A percentile compares a stretch with the other conserved stretches of the same genome.
These are phyloP conservation scores for Quiscalus mexicanus DNA, from an alignment of 2,113 vertebrate species.

Conservation along the genomic window DNA sequence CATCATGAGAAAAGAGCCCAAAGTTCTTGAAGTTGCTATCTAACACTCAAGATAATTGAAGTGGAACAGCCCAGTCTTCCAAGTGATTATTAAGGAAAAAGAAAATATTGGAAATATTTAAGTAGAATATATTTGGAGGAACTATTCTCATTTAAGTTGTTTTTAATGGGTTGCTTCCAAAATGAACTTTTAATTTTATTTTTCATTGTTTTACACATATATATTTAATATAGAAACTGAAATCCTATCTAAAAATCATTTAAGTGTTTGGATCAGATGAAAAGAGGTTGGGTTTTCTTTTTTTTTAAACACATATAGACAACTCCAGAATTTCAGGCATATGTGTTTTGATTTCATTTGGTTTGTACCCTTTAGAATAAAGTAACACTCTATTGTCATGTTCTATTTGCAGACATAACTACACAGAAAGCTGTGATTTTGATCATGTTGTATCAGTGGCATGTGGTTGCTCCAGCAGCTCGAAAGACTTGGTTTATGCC, in stretches of 20 bases:
- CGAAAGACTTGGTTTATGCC: not conserved
- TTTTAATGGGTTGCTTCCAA: not conserved
- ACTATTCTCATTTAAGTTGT: not conserved
- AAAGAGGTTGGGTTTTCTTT: not conserved
- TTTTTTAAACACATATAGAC: not conserved
- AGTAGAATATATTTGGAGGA: not conserved
- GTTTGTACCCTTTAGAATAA: not conserved
- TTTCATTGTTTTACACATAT: not conserved
- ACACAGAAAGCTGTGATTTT: not conserved
- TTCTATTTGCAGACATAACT: not conserved
- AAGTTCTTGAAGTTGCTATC: not conserved
- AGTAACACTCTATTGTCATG: not conserved
- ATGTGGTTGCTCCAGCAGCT: not conserved
- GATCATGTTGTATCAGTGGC: not conserved
- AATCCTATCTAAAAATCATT: not conserved
- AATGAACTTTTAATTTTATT: not conserved
- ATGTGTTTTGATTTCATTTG: not conserved
- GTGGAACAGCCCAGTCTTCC: not conserved
- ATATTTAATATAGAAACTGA: not conserved
- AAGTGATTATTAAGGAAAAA: not conserved
- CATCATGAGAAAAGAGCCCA: not conserved
- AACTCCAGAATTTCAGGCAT: not conserved
- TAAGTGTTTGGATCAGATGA: not conserved
- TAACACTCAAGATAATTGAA: not conserved
- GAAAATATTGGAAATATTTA: not conserved